phyloP scores from a whole-genome alignment of 2,888 invertebrate genomes.

The Catocala fraxini region DNA sequence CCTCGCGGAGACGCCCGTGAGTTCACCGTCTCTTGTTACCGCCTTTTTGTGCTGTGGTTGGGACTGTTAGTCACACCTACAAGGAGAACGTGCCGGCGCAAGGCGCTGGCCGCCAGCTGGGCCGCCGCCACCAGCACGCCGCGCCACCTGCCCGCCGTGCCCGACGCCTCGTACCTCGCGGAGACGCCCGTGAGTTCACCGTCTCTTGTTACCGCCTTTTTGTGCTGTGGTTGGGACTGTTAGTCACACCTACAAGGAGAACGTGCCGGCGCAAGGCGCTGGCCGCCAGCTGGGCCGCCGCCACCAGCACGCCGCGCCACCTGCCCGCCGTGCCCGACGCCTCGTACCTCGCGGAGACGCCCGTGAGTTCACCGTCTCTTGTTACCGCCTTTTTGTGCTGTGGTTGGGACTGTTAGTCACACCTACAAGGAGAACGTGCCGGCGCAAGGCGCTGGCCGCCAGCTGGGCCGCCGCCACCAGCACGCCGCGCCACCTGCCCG shows the following conservation, averaged over 20 bases:
- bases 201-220: too few species aligned
- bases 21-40: constrained; percentile 49
- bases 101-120: constrained; percentile 94
- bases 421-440: constrained; percentile 92
- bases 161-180: constrained; percentile 91
- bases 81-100: constrained; percentile 92
- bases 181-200: constrained; percentile 92
- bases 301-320: constrained; percentile 78
- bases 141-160: constrained; percentile 69
- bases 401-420: too few species aligned
- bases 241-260: too few species aligned
- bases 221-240: too few species aligned
- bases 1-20: constrained; percentile 93
- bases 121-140: constrained; percentile 83
- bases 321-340: constrained; percentile 87
- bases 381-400: too few species aligned
- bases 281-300: constrained; percentile 90
- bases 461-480: constrained; percentile 89
- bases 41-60: too few species aligned
- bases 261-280: constrained; percentile 92
- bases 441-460: constrained; percentile 91
- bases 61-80: too few species aligned
- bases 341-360: constrained; percentile 92
- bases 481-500: constrained; percentile 70
- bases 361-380: constrained; percentile 84